These are phyloP conservation scores for Nothura maculosa DNA, from an alignment of 2,797 vertebrate genomes.

Conservation along the genomic window DNA sequence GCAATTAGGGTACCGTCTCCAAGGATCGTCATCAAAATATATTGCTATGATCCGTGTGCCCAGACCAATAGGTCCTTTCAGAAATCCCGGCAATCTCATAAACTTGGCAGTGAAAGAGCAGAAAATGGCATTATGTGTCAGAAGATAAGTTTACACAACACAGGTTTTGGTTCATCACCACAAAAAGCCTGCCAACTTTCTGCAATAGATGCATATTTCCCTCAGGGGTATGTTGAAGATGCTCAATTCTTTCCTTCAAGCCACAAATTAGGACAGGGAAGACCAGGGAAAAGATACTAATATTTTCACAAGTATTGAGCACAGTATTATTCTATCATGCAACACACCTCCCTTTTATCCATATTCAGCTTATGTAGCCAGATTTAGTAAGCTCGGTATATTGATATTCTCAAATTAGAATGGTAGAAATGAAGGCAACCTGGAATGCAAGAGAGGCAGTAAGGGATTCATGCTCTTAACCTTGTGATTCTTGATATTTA, in stretches of 20 bases:
- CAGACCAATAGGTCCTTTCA: background rate
- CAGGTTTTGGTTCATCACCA: background rate
- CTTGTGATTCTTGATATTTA: slow-evolving; percentile 1
- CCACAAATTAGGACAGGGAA: background rate
- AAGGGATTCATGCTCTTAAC: background rate
- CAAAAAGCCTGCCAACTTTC: background rate
- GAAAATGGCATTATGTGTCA: background rate
- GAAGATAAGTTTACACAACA: background rate
- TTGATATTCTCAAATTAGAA: background rate
- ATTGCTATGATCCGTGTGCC: background rate
- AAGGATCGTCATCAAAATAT: background rate
- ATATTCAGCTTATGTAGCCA: background rate
- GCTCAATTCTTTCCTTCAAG: background rate
- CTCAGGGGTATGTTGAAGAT: background rate
- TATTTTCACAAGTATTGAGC: background rate
- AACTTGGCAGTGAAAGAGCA: background rate
- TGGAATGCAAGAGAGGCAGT: background rate
- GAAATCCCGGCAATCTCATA: background rate
- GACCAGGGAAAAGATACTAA: background rate
- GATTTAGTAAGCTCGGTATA: background rate
- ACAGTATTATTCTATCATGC: background rate
- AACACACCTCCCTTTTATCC: background rate
- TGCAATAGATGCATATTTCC: background rate
- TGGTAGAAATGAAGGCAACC: background rate
- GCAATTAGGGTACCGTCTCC: background rate